These are phyloP conservation scores for Himalopsyche phryganea DNA, from an alignment of 1,140 invertebrate species.

Conservation along the genomic window DNA sequence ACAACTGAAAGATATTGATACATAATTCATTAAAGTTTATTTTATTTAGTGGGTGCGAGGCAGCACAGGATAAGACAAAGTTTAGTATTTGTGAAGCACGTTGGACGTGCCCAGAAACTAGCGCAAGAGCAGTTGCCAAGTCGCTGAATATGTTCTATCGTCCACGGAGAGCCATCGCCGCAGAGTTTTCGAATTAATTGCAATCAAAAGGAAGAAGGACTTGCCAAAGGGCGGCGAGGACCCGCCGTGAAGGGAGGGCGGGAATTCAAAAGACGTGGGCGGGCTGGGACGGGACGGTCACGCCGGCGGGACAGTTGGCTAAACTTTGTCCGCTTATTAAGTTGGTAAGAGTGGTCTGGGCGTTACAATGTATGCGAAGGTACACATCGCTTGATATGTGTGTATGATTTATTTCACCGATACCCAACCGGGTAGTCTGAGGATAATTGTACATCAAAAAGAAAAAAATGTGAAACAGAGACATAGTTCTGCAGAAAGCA, in stretches of 20 bases:
- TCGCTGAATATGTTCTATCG: neutral
- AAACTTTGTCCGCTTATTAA: neutral
- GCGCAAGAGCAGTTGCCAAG: neutral
- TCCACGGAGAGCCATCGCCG: neutral
- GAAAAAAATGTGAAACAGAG: too few species aligned
- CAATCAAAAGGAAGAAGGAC: constrained; percentile 52
- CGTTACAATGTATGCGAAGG: neutral
- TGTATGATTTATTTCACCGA: too few species aligned
- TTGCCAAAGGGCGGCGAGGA: neutral
- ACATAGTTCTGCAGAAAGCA: too few species aligned
- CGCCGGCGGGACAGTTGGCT: neutral
- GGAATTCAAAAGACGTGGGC: neutral
- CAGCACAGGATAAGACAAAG: too few species aligned
- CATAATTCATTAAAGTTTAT: too few species aligned
- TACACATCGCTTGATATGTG: neutral
- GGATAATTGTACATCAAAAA: too few species aligned
- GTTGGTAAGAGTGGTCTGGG: neutral
- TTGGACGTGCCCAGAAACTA: too few species aligned
- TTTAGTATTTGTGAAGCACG: too few species aligned
- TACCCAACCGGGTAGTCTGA: too few species aligned
- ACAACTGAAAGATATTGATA: too few species aligned
- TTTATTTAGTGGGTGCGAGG: too few species aligned
- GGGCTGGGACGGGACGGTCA: neutral
- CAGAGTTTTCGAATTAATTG: constrained; percentile 49
- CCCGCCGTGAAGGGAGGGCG: neutral